A percentile compares a stretch with the other conserved stretches of the same genome.
phyloP scores from a whole-genome alignment of 2,888 invertebrate genomes.

The Allacma fusca region DNA sequence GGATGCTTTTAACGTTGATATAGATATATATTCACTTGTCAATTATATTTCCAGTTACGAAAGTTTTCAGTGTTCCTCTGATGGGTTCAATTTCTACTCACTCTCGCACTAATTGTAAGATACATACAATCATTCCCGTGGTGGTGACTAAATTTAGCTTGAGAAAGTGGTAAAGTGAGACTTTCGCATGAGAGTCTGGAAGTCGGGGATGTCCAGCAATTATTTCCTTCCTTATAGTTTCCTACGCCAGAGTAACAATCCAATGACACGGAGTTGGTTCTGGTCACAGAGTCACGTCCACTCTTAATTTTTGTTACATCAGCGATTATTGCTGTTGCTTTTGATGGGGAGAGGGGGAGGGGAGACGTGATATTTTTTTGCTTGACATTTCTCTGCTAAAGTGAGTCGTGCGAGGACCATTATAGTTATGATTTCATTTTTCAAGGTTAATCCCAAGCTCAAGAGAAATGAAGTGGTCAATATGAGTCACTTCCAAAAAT shows the following conservation, averaged over 20 bases:
- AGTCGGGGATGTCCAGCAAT: no score
- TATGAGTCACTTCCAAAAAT: no score
- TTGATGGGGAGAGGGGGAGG: not conserved
- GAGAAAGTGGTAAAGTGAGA: no score
- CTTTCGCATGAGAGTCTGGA: no score
- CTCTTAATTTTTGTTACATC: conserved; percentile 7
- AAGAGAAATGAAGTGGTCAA: not conserved
- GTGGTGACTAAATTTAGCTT: no score
- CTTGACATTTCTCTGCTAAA: not conserved
- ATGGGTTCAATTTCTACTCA: no score
- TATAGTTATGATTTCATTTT: not conserved
- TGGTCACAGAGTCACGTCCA: not conserved
- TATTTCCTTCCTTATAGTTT: not conserved
- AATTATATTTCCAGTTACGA: no score
- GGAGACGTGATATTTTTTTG: not conserved
- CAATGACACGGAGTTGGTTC: not conserved
- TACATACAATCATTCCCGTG: no score
- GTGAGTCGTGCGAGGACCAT: not conserved
- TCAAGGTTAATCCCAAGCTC: not conserved
- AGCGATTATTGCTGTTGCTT: not conserved
- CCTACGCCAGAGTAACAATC: not conserved
- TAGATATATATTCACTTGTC: no score
- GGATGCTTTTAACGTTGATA: no score
- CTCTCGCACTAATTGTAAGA: no score
- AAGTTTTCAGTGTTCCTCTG: no score